Percentiles rank a stretch among this genome's conserved stretches.
phyloP scores from a whole-genome alignment of 2,113 vertebrate species.

The Takifugu flavidus region DNA sequence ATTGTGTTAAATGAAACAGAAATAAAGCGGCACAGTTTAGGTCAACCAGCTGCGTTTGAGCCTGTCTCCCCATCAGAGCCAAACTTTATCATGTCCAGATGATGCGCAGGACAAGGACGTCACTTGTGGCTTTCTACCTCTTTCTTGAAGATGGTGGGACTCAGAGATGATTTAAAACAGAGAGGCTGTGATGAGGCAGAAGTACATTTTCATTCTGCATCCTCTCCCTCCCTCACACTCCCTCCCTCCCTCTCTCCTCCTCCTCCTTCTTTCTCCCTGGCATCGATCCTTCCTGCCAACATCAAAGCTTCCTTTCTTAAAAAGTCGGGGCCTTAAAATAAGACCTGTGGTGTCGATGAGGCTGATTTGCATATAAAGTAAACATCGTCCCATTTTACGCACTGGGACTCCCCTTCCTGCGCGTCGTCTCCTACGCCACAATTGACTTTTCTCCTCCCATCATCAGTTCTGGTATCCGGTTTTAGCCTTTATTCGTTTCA shows the following conservation, averaged over 20 bases:
- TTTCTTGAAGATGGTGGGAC: not conserved
- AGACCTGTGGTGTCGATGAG: constrained; percentile 42
- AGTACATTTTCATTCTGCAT: constrained; percentile 55
- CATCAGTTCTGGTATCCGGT: constrained; percentile 17
- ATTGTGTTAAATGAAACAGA: constrained; percentile 46
- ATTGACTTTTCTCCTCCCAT: constrained; percentile 33
- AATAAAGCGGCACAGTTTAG: constrained; percentile 56
- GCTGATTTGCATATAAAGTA: constrained; percentile 60
- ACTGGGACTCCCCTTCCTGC: constrained; percentile 39
- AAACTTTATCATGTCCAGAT: constrained; percentile 53
- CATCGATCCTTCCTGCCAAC: constrained; percentile 62
- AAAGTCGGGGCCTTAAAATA: constrained; percentile 58
- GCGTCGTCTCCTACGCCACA: constrained; percentile 24
- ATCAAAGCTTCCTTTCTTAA: constrained; percentile 67
- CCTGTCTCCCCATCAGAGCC: constrained; percentile 16
- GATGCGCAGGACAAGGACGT: constrained; percentile 23
- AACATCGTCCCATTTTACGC: constrained; percentile 34
- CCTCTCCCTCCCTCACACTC: constrained; percentile 13
- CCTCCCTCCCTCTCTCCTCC: not conserved
- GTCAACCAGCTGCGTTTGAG: constrained; percentile 38
- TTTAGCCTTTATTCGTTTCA: constrained; percentile 40
- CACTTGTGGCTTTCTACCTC: constrained; percentile 40
- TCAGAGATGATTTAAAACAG: not conserved
- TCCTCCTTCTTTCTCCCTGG: constrained; percentile 28
- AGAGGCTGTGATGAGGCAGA: constrained; percentile 10